Evolutionary conservation across 1,140 invertebrate species (phyloP), one percentile per base, ranked within the genome.

Genomic region (Drosophila nikananu): DNA sequence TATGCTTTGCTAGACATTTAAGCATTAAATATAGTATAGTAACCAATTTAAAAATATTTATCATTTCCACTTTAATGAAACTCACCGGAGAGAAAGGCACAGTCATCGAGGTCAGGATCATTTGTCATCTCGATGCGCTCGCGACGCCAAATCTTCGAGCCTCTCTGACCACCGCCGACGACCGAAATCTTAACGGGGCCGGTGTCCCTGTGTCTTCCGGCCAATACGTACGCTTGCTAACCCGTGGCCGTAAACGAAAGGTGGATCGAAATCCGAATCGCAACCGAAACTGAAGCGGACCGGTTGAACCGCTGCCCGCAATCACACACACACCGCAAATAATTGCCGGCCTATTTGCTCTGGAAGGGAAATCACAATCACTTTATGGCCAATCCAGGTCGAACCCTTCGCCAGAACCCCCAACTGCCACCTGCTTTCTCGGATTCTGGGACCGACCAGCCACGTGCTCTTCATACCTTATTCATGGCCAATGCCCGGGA

Each of bases 81-180:
- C 60, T 89, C 93, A 97, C 97, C 97, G 95, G 97, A 98, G 91
- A 98, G 94, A 94, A 98, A 98, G 39, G 97, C 97, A 86, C 97
- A 97, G 94, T 98, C 97, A 93, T 98, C 97, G 82, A 98, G 95
- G 95, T 98, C 97, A 93, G 97, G 97, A 91, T 98, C 97, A 93
- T 96, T 93, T 89, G 92, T 93, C 92, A 93, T 93, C 86, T 93
- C 92, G 87, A 93, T 93, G 61, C 92, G 84, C 87, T 93, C 92
- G 80, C 92, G 92, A 80, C 92, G 91, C 92, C 92, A 93, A 92
- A 93, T 92, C 87, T 90, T 93, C 19, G 92, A 83, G 67, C 92
- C 92, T 83, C 91, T 92, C 71, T 91, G 91, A 81, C 92, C 92
- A 77, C 92, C 91, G 90, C 92, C 92, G 84, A 93, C 92, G 87